Percentiles rank a stretch among this genome's conserved stretches.
Conservation (phyloP, 2,113 vertebrate species). For the Brachypodius melanocephalos region DNA sequence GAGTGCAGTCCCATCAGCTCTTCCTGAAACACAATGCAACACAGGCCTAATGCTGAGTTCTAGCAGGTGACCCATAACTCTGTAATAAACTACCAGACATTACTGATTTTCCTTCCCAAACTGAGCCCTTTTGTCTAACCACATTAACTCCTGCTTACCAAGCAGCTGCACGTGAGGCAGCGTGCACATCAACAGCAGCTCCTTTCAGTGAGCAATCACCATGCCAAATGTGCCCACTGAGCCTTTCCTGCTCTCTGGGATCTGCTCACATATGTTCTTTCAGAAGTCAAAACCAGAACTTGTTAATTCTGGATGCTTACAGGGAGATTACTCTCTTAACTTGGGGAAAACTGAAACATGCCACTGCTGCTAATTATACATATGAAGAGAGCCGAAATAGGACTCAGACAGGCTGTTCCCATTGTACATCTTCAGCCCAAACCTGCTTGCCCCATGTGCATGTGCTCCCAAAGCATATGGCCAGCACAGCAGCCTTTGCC, state of each 20-base stretch:
- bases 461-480: neutral
- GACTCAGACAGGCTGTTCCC: neutral
- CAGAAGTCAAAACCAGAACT: neutral
- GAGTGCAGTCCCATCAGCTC: slow-evolving; percentile 48
- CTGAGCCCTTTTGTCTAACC: neutral
- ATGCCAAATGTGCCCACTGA: neutral
- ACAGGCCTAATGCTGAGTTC: slow-evolving; percentile 1
- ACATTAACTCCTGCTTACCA: slow-evolving; percentile 9
- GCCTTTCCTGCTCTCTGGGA: neutral
- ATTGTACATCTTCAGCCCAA: neutral
- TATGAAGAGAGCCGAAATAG: rapidly evolving
- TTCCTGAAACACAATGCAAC: neutral
- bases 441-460: neutral
- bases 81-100: slow-evolving; percentile 33
- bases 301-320: neutral
- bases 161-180: neutral
- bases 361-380: neutral
- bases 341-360: neutral
- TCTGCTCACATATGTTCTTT: neutral
- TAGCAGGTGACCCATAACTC: slow-evolving; percentile 66
- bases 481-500: neutral
- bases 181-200: neutral
- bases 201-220: neutral
- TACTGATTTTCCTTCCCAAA: slow-evolving; percentile 44
- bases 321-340: neutral